Conservation (phyloP, 2,113 vertebrate species). For the Prinia subflava region DNA sequence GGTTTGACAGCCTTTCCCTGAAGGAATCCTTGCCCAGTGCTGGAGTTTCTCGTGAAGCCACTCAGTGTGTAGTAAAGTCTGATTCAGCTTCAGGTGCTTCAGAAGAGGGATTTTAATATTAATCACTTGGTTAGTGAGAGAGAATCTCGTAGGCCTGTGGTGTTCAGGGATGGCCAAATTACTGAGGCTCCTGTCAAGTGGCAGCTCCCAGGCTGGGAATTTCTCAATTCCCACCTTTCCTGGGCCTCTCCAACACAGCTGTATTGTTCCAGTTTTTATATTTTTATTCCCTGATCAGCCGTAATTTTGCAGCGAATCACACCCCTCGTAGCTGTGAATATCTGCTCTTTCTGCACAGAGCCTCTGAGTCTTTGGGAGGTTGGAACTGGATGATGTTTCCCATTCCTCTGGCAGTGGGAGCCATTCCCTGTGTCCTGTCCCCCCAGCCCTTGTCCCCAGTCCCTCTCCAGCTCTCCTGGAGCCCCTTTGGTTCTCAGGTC, state of each 20-base stretch:
- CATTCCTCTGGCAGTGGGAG: background rate
- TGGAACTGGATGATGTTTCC: background rate
- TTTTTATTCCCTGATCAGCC: background rate
- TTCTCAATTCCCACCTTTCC: background rate
- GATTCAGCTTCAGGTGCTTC: background rate
- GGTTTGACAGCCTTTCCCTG: background rate
- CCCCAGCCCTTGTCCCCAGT: background rate
- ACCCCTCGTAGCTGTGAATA: fast-evolving
- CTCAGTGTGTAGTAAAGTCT: background rate
- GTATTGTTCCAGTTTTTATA: fast-evolving
- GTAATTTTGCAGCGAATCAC: background rate
- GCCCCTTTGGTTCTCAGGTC: background rate
- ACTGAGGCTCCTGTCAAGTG: background rate
- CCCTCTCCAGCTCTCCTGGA: background rate
- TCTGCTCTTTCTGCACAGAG: background rate
- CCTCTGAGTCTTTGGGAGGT: background rate
- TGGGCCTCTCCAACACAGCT: background rate
- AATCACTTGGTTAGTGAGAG: background rate
- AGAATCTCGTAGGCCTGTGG: background rate
- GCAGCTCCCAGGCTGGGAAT: background rate
- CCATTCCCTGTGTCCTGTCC: background rate
- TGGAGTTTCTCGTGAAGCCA: background rate
- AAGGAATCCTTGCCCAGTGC: background rate
- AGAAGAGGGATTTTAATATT: background rate
- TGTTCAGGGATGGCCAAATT: background rate